Evolutionary conservation across 2,888 invertebrate genomes (phyloP), one percentile per base, ranked within the genome.

Genomic region (Drosophila aldrichi): DNA sequence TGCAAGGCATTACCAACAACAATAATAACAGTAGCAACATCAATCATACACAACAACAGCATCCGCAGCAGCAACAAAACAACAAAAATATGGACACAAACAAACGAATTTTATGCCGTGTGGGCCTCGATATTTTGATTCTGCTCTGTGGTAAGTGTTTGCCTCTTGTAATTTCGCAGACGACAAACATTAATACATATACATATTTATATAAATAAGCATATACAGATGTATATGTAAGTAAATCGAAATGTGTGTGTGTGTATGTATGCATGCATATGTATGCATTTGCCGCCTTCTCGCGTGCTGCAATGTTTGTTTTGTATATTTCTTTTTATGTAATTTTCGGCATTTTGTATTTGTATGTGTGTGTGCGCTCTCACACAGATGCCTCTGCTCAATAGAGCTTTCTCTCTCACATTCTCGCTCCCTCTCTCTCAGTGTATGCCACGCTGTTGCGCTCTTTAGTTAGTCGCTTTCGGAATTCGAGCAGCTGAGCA

Each of bases 41-140:
- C 32, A 43, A n/a, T 40, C 3, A 14, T 54, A 2, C 48, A 70
- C 25, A 52, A 52, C 51, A 51, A 34, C 51, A 34, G 25, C 25
- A 25, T 25, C 25, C 25, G 3, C 81, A 81, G 41, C 34, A 81
- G 38, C 34, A 29, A 1, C 67, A 72, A 55, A 70, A 70, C 25
- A 44, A 29, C 18, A 78, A 52, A 69, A 60, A 76, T n/a, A 92
- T 92, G 92, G 93, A 93, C 66, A 91, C 90, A 55, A 93, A 92
- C 65, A 92, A 91, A 72, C 81, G 92, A 63, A 93, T 95, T 87
- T 91, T 96, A 88, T 94, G 94, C 89, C 96, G 96, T 93, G 94
- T 96, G 81, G 90, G 95, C 78, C 92, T 95, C 91, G 96, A 96
- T 94, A 94, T 96, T 86, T 86, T 94, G 69, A 95, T 96, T 85